Base-by-base conservation (phyloP, 53 echinoderm and acorn worm species). In the Hippasteria phrygiana region DNA sequence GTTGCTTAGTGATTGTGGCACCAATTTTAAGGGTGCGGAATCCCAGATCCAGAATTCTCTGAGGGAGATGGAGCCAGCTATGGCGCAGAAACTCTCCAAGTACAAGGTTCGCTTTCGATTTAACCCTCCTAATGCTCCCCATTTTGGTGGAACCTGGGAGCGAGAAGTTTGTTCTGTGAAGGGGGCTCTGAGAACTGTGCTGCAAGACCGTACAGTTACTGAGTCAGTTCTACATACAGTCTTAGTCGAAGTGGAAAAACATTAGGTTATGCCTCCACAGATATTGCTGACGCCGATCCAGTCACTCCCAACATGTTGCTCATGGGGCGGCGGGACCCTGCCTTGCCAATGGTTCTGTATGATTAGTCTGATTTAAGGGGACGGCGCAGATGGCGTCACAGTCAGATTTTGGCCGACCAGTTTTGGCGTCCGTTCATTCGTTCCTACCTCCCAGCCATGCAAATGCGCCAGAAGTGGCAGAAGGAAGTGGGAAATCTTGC, bases 91-190 rank as follows among this genome's bases (percentile, higher is more conserved):
- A 46, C 29, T 46, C 10, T 18, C 48, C 45, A 75, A 75, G 46
- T 46, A 75, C 75, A n/a, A 75, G 33, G 54, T 42, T 4, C 6
- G 29, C 20, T 90, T 80, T 26, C 12, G 36, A 17, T 90, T 90
- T 16, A 73, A 83, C 64, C 83, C 83, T 31, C 88, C 70, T 5
- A 79, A 54, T 35, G 88, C 72, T 1, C 88, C 88, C 4, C 88
- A 71, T 46, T 91, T 91, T 77, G 87, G 87, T 9, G 87, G 92
- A 20, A 54, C 62, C 5, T 91, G 87, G 78, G 69, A 91, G 72
- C 17, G 78, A 29, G 78, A 91, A 50, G 22, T 87, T 4, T 55
- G 74, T 24, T 83, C 90, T 1, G 63, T 85, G n/a, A 74, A 90
- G 43, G 56, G 76, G 46, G 84, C 74, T 42, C 35, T 88, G 31